Evolutionary conservation across 2,113 vertebrate species (phyloP), one percentile per base, ranked within the genome.

Genomic region (Colaptes auratus): DNA sequence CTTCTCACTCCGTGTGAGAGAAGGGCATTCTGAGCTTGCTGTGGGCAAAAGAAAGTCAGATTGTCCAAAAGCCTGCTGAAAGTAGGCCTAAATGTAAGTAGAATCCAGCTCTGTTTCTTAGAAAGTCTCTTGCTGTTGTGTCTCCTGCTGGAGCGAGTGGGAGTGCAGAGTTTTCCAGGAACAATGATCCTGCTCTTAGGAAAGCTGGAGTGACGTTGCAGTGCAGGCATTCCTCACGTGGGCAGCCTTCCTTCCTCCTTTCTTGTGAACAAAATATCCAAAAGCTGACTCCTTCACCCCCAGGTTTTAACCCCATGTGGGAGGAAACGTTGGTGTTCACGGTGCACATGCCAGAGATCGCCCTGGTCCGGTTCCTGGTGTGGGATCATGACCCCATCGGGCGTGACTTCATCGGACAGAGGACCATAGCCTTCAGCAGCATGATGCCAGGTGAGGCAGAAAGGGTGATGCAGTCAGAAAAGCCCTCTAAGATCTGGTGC

Each of bases 311-410:
- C 96, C 99, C 99, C 1, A 98, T 99, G 99, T 99, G 99, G 99
- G 99, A 99, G 96, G 99, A 99, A 86, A 99, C 99, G 0, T 82
- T 99, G 95, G 98, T 99, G 76, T 99, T 99, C 97, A 98, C 98
- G 0, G 95, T 99, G 5, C 98, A 99, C 96, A 99, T 99, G 99
- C 98, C 99, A 0, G 99, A 99, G 97, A 96, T 99, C 1, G 97
- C 99, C 0, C 97, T 99, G 27, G 96, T 99, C 44, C 99, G 99
- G 16, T 99, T 99, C 97, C 98, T 99, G 0, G 99, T 99, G 89
- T 99, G 99, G 99, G 99, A 99, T 71, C 99, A 99, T 2, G 99
- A 99, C 94, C 99, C 99, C 48, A 99, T 99, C 4, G 99, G 99
- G 6, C 98, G 99, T 17, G 99, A 99, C 95, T 99, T 99, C 91